Evolutionary conservation across 2,888 invertebrate species (phyloP).

Genomic region (Scaptomyza caliginosa): DNA sequence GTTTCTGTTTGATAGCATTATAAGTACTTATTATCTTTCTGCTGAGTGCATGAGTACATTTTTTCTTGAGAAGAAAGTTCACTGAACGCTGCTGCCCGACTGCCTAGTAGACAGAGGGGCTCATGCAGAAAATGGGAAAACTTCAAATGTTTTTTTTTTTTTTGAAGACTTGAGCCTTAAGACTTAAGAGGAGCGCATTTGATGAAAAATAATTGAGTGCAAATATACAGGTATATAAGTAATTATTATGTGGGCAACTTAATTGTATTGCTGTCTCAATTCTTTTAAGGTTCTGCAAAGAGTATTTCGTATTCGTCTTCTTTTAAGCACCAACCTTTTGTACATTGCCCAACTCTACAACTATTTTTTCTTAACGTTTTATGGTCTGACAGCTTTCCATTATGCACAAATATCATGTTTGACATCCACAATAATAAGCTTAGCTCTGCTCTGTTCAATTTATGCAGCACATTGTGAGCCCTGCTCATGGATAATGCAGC

Average conservation of each 20-base stretch:
- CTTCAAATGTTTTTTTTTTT: constrained; percentile 7
- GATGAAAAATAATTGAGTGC: not conserved
- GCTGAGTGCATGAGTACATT: too few relatives aligned
- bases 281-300: too few relatives aligned
- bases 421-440: constrained; percentile 40
- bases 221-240: too few relatives aligned
- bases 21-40: constrained; percentile 1
- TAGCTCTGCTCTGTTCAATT: constrained; percentile 21
- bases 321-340: not conserved
- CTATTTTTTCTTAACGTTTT: not conserved
- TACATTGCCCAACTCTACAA: not conserved
- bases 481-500: constrained; percentile 28
- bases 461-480: constrained; percentile 31
- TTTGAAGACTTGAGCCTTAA: not conserved
- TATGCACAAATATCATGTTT: constrained; percentile 35
- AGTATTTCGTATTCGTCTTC: not conserved
- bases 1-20: constrained; percentile 22
- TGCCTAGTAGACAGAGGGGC: not conserved
- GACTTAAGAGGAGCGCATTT: not conserved
- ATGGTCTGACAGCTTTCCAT: constrained; percentile 20
- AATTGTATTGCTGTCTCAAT: too few relatives aligned
- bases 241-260: too few relatives aligned
- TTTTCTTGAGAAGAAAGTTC: constrained; percentile 8
- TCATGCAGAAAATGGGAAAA: constrained; percentile 7
- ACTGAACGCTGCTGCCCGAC: constrained; percentile 5